phyloP scores from a whole-genome alignment of 1,140 invertebrate species.

The Teleopsis dalmanni region DNA sequence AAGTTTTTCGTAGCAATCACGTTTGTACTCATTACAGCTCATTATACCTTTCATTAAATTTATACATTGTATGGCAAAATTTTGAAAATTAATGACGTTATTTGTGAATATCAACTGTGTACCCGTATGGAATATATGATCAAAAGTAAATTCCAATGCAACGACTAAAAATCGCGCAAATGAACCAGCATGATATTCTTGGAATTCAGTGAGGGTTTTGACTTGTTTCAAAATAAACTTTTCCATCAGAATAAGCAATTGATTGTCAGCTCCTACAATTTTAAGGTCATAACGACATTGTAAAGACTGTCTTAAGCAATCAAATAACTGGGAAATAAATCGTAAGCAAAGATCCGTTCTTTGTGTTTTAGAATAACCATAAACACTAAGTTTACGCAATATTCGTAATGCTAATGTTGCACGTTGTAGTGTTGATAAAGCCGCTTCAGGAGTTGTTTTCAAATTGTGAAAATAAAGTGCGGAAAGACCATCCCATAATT shows the following conservation, averaged over 20 bases:
- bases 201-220: constrained; percentile 67
- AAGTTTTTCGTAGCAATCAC: constrained; percentile 18
- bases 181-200: constrained; percentile 69
- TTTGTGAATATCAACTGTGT: constrained; percentile 40
- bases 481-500: constrained; percentile 66
- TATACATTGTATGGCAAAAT: constrained; percentile 79
- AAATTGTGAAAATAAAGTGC: constrained; percentile 57
- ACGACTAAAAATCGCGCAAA: constrained; percentile 71
- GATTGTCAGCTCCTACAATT: constrained; percentile 11
- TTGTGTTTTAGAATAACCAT: constrained; percentile 72
- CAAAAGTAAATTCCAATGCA: constrained; percentile 72
- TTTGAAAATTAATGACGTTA: constrained; percentile 67
- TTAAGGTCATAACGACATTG: constrained; percentile 51
- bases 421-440: constrained; percentile 63
- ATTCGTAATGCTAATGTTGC: constrained; percentile 70
- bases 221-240: constrained; percentile 74
- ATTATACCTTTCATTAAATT: constrained; percentile 82
- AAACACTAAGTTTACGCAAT: constrained; percentile 70
- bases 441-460: constrained; percentile 48
- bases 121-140: constrained; percentile 77
- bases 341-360: constrained; percentile 62
- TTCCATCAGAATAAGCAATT: constrained; percentile 57
- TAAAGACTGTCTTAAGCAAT: constrained; percentile 64
- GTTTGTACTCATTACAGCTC: constrained; percentile 49
- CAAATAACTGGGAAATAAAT: constrained; percentile 73